Evolutionary conservation across 2,797 vertebrate genomes (phyloP), one percentile per base, ranked within the genome.

Genomic region (Peromyscus melanophrys): DNA sequence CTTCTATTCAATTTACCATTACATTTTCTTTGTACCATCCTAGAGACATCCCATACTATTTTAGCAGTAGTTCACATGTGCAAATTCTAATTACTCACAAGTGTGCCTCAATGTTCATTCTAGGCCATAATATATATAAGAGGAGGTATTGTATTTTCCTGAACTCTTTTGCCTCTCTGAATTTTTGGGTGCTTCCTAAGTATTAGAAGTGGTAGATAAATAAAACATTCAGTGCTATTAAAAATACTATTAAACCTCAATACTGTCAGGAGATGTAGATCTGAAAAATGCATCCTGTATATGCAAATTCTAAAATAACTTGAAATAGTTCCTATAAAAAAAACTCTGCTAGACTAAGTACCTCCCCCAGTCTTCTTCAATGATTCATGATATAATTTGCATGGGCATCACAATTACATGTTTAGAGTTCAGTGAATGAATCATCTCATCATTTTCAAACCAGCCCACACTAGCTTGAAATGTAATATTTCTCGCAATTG

Each of bases 141-240:
- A 77, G 55, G 49, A 94, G 37, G 55, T 81, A 57, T n/a, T 78
- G 4, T 77, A 49, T 78, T 90, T 55, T 81, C 16, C 90, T 81
- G 29, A 23, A 90, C 89, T 84, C 1, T 69, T 86, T 65, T 71
- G 57, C 49, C 34, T 96, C 59, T 93, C 88, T 87, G 49, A 94
- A 73, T 49, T 89, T 90, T 69, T 67, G 46, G 29, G 1, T 85
- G 19, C 25, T 84, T 92, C 49, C 7, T 69, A 93, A 23, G 14
- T 76, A 87, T 73, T 94, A 95, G 80, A 90, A 94, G 55, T 77
- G 93, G 84, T 7, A 93, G 92, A 75, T 87, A 77, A 75, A 81
- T 69, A 90, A 83, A 90, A 86, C 52, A 83, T 86, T 82, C 40
- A 37, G 23, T 69, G 76, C 34, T 92, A n/a, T 86, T 93, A 92